A percentile compares a stretch with the other conserved stretches of the same genome.
These are phyloP conservation scores for Clepsis dumicolana DNA, from an alignment of 2,888 invertebrate genomes.

Conservation along the genomic window DNA sequence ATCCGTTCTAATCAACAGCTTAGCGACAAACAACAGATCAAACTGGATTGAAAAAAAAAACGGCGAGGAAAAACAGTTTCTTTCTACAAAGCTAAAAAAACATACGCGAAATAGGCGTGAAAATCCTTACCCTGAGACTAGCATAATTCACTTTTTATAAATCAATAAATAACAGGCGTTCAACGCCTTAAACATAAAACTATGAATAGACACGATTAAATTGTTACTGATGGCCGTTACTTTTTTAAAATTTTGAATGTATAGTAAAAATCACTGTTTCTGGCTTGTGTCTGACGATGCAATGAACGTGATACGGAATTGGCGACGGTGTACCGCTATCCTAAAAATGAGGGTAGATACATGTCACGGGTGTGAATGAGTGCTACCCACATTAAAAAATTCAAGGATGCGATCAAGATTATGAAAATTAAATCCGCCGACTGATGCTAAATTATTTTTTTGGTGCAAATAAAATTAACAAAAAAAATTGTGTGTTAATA, in stretches of 20 bases:
- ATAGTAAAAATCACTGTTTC: constrained; percentile 58
- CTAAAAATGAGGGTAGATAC: constrained; percentile 54
- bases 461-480: too few species aligned
- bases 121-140: constrained; percentile 71
- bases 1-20: constrained; percentile 1
- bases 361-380: constrained; percentile 17
- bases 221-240: constrained; percentile 36
- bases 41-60: not conserved
- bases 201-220: constrained; percentile 20
- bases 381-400: constrained; percentile 21
- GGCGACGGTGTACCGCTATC: constrained; percentile 25
- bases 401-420: constrained; percentile 19
- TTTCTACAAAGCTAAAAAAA: constrained; percentile 22
- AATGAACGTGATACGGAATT: constrained; percentile 64
- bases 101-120: constrained; percentile 27
- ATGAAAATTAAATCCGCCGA: not conserved
- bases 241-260: constrained; percentile 50
- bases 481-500: too few species aligned
- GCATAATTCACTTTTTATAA: constrained; percentile 60
- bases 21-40: not conserved
- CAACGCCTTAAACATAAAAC: constrained; percentile 48
- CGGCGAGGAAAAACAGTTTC: not conserved
- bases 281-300: constrained; percentile 66
- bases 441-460: too few species aligned
- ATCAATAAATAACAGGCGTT: constrained; percentile 49